These are phyloP conservation scores for Latheticus oryzae DNA, from an alignment of 2,888 invertebrate species.

Conservation along the genomic window DNA sequence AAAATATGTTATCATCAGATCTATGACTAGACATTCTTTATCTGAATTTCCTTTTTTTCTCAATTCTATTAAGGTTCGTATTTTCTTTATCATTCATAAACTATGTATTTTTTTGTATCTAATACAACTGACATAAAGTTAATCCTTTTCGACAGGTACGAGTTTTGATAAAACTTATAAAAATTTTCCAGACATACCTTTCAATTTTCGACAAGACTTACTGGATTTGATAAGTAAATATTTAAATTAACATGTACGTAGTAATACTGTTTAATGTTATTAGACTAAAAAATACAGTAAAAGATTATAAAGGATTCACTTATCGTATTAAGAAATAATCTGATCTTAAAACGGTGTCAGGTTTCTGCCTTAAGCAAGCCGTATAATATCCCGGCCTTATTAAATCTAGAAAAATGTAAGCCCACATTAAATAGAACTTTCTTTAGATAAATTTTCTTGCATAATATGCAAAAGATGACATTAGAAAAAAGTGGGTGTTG, in stretches of 20 bases:
- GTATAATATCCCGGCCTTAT: conserved; percentile 10
- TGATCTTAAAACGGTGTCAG: conserved; percentile 6
- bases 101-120: too few relatives aligned
- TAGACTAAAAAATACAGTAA: conserved; percentile 10
- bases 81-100: too few relatives aligned
- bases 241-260: conserved; percentile 19
- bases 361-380: conserved; percentile 4
- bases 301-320: conserved; percentile 13
- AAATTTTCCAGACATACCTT: conserved; percentile 19
- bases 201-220: conserved; percentile 19
- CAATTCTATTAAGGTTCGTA: too few relatives aligned
- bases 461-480: neutral
- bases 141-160: conserved; percentile 2
- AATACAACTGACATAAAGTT: neutral
- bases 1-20: too few relatives aligned
- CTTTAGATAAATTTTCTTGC: neutral
- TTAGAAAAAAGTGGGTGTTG: conserved; percentile 2
- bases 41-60: too few relatives aligned
- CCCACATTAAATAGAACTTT: conserved; percentile 7
- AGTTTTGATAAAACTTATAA: conserved; percentile 1
- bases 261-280: conserved; percentile 20
- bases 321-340: conserved; percentile 16
- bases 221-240: conserved; percentile 4
- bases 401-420: conserved; percentile 8
- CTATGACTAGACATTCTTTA: too few relatives aligned